Conservation (phyloP, 2,888 invertebrate genomes). For the Acleris emargana region DNA sequence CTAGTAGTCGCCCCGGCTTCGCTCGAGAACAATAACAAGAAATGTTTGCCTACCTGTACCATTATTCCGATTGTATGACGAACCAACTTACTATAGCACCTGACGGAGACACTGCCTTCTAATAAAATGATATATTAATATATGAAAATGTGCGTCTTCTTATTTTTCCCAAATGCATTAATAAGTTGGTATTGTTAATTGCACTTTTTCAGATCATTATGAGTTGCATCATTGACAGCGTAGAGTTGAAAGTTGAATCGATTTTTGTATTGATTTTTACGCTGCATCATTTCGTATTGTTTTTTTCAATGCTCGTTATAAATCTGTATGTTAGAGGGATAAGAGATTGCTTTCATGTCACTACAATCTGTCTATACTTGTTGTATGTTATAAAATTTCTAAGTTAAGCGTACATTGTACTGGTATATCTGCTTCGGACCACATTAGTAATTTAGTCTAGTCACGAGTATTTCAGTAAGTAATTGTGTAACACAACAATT, state of each 20-base stretch:
- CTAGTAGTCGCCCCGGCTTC: constrained; percentile 52
- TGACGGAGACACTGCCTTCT: neutral
- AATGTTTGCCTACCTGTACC: constrained; percentile 15
- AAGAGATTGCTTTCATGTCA: no score
- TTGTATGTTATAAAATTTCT: no score
- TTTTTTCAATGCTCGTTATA: constrained; percentile 5
- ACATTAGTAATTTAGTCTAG: no score
- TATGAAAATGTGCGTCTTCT: neutral
- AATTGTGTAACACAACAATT: no score
- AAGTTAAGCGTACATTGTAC: no score
- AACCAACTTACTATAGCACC: neutral
- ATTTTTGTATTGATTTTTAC: constrained; percentile 17
- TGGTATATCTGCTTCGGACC: no score
- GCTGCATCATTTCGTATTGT: constrained; percentile 27
- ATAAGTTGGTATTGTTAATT: constrained; percentile 10
- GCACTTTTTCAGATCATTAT: constrained; percentile 13
- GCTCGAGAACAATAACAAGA: constrained; percentile 39
- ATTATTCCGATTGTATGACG: neutral
- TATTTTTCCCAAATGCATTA: neutral
- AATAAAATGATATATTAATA: neutral
- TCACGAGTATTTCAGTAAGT: no score
- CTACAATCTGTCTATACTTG: no score
- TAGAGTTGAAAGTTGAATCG: constrained; percentile 5
- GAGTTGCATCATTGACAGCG: constrained; percentile 14
- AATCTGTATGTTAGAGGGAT: neutral